Evolutionary conservation across 2,888 invertebrate species (phyloP), one percentile per base, ranked within the genome.

Genomic region (Caenorhabditis angaria): DNA sequence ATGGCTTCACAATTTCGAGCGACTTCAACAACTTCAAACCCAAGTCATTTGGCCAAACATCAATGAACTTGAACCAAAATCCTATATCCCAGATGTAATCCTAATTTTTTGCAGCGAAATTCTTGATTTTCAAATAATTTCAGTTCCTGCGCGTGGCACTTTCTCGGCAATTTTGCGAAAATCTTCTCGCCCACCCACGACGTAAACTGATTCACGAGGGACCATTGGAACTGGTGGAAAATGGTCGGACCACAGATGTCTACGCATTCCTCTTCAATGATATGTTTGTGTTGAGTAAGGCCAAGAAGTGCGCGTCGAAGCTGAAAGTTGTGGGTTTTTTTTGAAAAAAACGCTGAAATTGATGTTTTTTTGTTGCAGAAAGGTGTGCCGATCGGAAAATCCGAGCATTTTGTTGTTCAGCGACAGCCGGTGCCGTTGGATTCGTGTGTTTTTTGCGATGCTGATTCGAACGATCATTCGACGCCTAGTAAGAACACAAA

Each of bases 1-100:
- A 81, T 91, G 91, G 91, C 88, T 91, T 67, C 91, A 91, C 84
- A 91, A 91, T 84, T 91, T 91, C 86, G 91, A 91, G 80, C 88
- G 91, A 24, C 89, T 91, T 0, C 89, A 91, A 78, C 91, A 91
- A 83, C 90, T 91, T 55, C 91, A 91, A 81, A 88, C 90, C 55
- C 91, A 91, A 83, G 81, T 91, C 55, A 88, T 91, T 4, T 91
- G 91, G 91, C 91, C 91, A 12, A 88, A 91, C 1, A 90, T 91
- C 27, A 88, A 89, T 50, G 91, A 91, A 77, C 86, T 91, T 70
- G 91, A 91, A 78, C 90, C 91, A 1, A 89, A 91, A 79, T 89
- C 90, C 51, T 90, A 88, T 84, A 89, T 91, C 80, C 91, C 91
- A 41, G 91, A 91, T 86, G 89, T 89, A 74, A 62, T 2, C n/a